Evolutionary conservation across 1,140 invertebrate species (phyloP), one percentile per base, ranked within the genome.

Genomic region (Elysia chlorotica): DNA sequence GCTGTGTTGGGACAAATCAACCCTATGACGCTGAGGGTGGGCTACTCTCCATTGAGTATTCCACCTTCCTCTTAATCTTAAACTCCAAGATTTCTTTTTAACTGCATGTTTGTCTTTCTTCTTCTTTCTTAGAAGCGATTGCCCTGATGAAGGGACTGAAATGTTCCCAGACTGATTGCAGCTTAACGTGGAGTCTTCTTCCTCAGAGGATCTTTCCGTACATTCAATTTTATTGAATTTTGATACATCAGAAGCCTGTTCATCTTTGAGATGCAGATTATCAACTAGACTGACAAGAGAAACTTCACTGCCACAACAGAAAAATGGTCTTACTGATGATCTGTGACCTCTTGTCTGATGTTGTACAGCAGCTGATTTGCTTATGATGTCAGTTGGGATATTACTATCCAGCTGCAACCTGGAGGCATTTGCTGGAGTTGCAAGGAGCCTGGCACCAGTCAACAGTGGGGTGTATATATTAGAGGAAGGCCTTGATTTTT

Each of bases 271-370:
- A 17, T 79, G 75, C 19, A 75, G 38, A 10, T 62, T 65, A 62
- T 80, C 78, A 6, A 76, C 75, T 28, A 80, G 63, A 56, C 82
- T 84, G 61, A 82, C 81, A 0, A 85, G 74, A 25, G 83, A 85
- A 0, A 85, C 35, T 68, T 85, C 82, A 70, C 82, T 84, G 3
- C 83, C 83, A 80, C 83, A 85, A 66, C 83, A 85, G 76, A 85
- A 82, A 66, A 85, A 85, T 61, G 83, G 83, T 48, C 83, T 71
- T 0, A 85, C 81, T 25, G 81, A 71, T 38, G 83, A 85, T 2
- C 82, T 75, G 59, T 83, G 81, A 30, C 80, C 59, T 53, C 71
- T 41, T 76, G 68, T 33, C n/a, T n/a, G n/a, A n/a, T n/a, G n/a
- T n/a, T n/a, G n/a, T n/a, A n/a, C n/a, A n/a, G n/a, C n/a, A n/a